A percentile compares a stretch with the other conserved stretches of the same genome.
Evolutionary conservation across 2,888 invertebrate genomes (phyloP).

Genomic region (Nomada fucata): DNA sequence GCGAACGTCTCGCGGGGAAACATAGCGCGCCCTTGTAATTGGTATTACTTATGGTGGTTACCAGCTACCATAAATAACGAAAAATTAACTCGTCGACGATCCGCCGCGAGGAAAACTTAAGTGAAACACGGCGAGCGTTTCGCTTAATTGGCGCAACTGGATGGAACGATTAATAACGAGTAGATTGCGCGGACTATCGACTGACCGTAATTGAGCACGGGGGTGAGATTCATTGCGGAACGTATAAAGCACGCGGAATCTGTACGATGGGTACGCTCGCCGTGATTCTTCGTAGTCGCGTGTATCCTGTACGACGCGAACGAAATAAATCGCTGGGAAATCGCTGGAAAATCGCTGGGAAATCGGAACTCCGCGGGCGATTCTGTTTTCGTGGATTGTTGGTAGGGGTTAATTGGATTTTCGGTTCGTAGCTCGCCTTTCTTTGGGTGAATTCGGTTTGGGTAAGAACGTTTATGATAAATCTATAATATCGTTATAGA

Average conservation of each 20-base stretch:
- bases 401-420: too few species aligned
- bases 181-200: slow-evolving; percentile 2
- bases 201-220: slow-evolving; percentile 44
- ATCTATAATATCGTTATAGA: too few species aligned
- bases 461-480: too few species aligned
- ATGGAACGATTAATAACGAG: slow-evolving; percentile 46
- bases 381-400: not conserved
- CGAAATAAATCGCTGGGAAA: slow-evolving; percentile 1
- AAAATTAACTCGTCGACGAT: slow-evolving; percentile 56
- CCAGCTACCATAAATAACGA: slow-evolving; percentile 52
- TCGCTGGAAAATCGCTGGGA: not conserved
- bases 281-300: not conserved
- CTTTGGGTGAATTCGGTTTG: too few species aligned
- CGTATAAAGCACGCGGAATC: slow-evolving; percentile 20
- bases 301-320: not conserved
- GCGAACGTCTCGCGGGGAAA: not conserved
- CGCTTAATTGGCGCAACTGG: slow-evolving; percentile 48
- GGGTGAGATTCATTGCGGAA: slow-evolving; percentile 43
- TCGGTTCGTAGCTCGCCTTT: too few species aligned
- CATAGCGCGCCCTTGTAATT: slow-evolving; percentile 50
- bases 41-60: slow-evolving; percentile 49
- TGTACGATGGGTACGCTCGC: slow-evolving; percentile 2
- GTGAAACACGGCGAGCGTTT: slow-evolving; percentile 45
- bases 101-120: slow-evolving; percentile 40
- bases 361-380: not conserved